phyloP scores from a whole-genome alignment of 2,113 vertebrate species.

The Silurus glanis region DNA sequence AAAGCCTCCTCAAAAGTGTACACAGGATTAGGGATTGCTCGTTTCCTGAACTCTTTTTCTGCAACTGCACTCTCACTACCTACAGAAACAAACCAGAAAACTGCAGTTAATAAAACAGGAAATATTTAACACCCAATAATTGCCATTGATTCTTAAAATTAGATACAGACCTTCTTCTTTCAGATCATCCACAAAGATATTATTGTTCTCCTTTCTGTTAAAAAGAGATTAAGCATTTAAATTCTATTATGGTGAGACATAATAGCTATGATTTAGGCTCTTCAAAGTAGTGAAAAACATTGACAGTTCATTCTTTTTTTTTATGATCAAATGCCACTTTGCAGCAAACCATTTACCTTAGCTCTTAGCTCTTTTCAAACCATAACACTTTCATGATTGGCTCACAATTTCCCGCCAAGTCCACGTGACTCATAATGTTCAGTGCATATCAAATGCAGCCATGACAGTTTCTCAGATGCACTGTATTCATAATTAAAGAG shows the following conservation, averaged over 20 bases:
- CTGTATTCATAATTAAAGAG: not conserved
- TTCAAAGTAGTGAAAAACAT: not conserved
- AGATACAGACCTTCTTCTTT: slow-evolving; percentile 67
- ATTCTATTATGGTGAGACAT: not conserved
- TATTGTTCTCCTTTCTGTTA: slow-evolving; percentile 87
- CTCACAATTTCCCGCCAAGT: not conserved
- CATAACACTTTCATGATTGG: not conserved
- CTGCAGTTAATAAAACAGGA: no score
- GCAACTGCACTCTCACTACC: no score
- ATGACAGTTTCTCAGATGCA: not conserved
- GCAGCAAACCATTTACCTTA: not conserved
- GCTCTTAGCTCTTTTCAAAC: not conserved
- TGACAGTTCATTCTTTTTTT: not conserved
- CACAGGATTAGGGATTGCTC: slow-evolving; percentile 83
- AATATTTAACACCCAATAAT: no score
- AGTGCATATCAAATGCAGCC: not conserved
- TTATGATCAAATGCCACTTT: not conserved
- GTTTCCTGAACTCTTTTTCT: slow-evolving; percentile 62
- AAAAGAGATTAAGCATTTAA: not conserved
- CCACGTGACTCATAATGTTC: not conserved
- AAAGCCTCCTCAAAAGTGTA: slow-evolving; percentile 88
- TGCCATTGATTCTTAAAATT: no score
- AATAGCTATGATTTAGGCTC: not conserved
- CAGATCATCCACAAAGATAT: slow-evolving; percentile 88
- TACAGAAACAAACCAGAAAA: no score